Percentiles rank a stretch among this genome's conserved stretches.
phyloP scores from a whole-genome alignment of 2,797 vertebrate species.

The Enteromius paludinosus region DNA sequence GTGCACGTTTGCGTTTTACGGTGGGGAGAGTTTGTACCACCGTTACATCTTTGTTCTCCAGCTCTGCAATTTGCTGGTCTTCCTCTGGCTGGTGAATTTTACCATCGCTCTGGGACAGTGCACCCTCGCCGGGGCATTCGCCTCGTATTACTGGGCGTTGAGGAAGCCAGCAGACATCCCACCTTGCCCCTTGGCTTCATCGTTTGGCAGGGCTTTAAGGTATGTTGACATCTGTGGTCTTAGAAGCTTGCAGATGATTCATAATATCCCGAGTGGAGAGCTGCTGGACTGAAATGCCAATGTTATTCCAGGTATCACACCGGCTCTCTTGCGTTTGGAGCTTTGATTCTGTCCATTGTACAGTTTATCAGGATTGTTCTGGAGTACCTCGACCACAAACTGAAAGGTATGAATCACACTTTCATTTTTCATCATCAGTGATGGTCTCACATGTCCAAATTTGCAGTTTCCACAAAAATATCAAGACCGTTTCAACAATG shows the following conservation, averaged over 20 bases:
- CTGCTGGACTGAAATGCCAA: neutral
- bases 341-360: slow-evolving; percentile 88
- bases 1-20: slow-evolving; percentile 93
- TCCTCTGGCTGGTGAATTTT: slow-evolving; percentile 97
- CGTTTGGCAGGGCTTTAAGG: slow-evolving; percentile 92
- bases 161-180: slow-evolving; percentile 93
- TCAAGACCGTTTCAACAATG: neutral
- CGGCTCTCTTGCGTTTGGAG: slow-evolving; percentile 93
- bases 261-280: neutral
- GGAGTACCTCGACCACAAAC: slow-evolving; percentile 89
- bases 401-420: slow-evolving; percentile 81
- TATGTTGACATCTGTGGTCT: slow-evolving; percentile 60
- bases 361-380: slow-evolving; percentile 87
- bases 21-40: slow-evolving; percentile 89
- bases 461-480: neutral
- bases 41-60: slow-evolving; percentile 89
- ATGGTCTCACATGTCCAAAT: neutral
- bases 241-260: neutral
- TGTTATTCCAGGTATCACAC: slow-evolving; percentile 87
- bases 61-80: slow-evolving; percentile 89
- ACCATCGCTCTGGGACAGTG: slow-evolving; percentile 92
- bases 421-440: neutral
- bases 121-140: slow-evolving; percentile 95
- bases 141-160: slow-evolving; percentile 95
- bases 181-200: slow-evolving; percentile 84